phyloP scores from a whole-genome alignment of 2,113 vertebrate species.

The Coturnix japonica region DNA sequence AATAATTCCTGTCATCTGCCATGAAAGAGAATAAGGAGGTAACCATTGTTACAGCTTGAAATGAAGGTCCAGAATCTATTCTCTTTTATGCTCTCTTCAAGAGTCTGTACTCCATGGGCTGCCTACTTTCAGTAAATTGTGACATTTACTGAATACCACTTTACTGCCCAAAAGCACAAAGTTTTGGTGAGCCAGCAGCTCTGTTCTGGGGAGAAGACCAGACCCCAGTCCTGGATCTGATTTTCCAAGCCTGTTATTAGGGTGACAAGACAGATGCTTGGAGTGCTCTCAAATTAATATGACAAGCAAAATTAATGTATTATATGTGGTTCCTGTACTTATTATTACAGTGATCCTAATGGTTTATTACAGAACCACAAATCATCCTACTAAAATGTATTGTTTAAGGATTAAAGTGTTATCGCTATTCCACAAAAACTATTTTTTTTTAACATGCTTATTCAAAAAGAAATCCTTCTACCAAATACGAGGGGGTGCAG shows the following conservation, averaged over 20 bases:
- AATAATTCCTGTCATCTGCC: background rate
- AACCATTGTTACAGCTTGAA: background rate
- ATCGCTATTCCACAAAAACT: background rate
- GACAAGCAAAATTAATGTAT: background rate
- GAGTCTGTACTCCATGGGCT: background rate
- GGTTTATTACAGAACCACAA: background rate
- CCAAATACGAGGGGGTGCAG: background rate
- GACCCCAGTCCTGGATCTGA: background rate
- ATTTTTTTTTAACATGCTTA: background rate
- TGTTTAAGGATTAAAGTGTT: background rate
- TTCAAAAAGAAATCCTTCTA: background rate
- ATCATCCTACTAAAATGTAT: background rate
- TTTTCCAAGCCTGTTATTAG: background rate
- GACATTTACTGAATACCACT: background rate
- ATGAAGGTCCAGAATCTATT: background rate
- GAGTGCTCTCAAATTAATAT: background rate
- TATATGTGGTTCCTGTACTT: background rate
- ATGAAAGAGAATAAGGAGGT: background rate
- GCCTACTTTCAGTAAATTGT: background rate
- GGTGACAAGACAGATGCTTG: conserved; percentile 6
- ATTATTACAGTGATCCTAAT: background rate
- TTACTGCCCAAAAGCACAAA: background rate
- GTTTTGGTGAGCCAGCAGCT: background rate
- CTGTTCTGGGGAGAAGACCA: background rate
- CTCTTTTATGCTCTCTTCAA: background rate